phyloP scores from a whole-genome alignment of 1,140 invertebrate species.

The Gerris buenoi region DNA sequence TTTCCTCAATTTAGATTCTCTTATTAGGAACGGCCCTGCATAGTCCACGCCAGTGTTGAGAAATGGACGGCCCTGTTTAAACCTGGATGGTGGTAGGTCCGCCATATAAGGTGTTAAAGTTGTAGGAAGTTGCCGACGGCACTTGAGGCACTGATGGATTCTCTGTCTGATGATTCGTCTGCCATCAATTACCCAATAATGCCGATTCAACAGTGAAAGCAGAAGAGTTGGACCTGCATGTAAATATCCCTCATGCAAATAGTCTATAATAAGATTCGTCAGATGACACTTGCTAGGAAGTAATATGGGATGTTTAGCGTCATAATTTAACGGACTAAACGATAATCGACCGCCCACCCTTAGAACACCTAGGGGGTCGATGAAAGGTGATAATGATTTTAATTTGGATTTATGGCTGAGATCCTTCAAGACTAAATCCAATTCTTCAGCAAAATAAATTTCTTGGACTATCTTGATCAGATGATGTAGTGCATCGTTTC shows the following conservation, averaged over 20 bases:
- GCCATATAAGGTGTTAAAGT: conserved; percentile 20
- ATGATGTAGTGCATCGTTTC: background rate
- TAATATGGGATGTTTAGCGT: background rate
- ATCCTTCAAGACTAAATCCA: background rate
- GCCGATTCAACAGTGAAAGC: conserved; percentile 19
- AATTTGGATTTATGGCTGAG: background rate
- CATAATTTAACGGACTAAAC: background rate
- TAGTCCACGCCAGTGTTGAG: conserved; percentile 19
- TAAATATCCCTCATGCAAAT: conserved; percentile 22
- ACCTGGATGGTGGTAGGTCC: conserved; percentile 17
- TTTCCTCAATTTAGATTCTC: conserved; percentile 14
- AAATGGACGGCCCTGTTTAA: conserved; percentile 14
- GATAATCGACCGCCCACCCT: conserved; percentile 7
- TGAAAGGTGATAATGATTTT: background rate
- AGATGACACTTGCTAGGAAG: conserved; percentile 7
- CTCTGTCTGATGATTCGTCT: conserved; percentile 15
- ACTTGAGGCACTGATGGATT: conserved; percentile 24
- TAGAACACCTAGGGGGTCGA: conserved; percentile 2
- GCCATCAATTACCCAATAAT: conserved; percentile 26
- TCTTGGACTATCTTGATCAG: background rate
- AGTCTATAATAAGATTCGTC: conserved; percentile 17
- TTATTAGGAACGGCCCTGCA: conserved; percentile 19
- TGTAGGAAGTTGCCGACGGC: conserved; percentile 9
- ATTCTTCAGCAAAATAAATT: background rate
- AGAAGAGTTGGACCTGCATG: conserved; percentile 26